A percentile compares a stretch with the other conserved stretches of the same genome.
phyloP scores from a whole-genome alignment of 2,888 invertebrate genomes.

The Drepana falcataria region DNA sequence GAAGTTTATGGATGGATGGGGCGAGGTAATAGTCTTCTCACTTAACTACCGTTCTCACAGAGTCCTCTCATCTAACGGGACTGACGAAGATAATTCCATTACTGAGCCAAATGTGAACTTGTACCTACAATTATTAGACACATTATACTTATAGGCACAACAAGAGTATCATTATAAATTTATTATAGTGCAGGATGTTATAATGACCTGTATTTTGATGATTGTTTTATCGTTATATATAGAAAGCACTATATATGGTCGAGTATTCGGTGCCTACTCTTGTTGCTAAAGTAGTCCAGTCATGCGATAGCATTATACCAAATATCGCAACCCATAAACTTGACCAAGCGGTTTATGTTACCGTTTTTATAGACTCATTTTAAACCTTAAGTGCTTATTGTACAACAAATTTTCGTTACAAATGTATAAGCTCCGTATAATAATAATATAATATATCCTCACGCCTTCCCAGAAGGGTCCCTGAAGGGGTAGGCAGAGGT shows the following conservation, averaged over 20 bases:
- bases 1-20: too few species aligned
- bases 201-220: conserved; percentile 15
- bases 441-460: too few species aligned
- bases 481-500: too few species aligned
- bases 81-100: background rate
- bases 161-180: background rate
- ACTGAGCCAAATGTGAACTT: background rate
- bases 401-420: background rate
- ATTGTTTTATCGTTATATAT: conserved; percentile 34
- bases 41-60: background rate
- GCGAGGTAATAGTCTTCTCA: background rate
- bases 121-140: background rate
- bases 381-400: background rate
- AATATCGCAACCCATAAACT: conserved; percentile 38
- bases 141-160: background rate
- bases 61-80: background rate
- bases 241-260: conserved; percentile 20
- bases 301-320: conserved; percentile 36
- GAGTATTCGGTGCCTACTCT: conserved; percentile 17
- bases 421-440: background rate
- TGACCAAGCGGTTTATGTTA: conserved; percentile 40
- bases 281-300: conserved; percentile 32
- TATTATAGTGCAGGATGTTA: background rate
- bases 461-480: too few species aligned
- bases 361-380: conserved; percentile 31